phyloP scores from a whole-genome alignment of 2,113 vertebrate genomes.

The Megaleporinus macrocephalus region DNA sequence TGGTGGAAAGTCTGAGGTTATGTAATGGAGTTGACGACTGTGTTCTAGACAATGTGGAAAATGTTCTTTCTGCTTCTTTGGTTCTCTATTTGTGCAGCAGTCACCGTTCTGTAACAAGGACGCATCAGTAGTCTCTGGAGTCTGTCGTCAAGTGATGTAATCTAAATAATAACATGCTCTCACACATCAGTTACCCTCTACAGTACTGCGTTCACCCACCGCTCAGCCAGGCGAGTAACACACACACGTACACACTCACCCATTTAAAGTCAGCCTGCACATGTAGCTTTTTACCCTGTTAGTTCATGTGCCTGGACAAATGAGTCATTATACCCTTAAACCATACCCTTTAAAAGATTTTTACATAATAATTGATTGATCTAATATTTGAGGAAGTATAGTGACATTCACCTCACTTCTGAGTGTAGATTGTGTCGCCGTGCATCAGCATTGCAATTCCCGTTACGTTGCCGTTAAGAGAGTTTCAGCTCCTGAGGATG shows the following conservation, averaged over 20 bases:
- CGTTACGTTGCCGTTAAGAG: no score
- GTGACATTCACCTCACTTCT: no score
- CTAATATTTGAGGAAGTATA: no score
- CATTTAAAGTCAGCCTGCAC: not conserved
- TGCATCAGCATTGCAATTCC: no score
- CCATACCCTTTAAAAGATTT: no score
- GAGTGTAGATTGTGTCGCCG: no score
- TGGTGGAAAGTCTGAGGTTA: not conserved
- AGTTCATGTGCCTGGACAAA: no score
- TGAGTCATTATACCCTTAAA: no score
- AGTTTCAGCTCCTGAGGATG: no score
- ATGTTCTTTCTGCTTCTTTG: slow-evolving; percentile 7
- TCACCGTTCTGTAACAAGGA: not conserved
- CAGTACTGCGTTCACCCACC: not conserved
- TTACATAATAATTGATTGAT: no score
- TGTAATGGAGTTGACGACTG: not conserved
- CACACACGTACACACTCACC: not conserved
- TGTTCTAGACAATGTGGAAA: not conserved
- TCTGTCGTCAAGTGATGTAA: not conserved
- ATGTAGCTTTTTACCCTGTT: no score
- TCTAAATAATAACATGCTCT: not conserved
- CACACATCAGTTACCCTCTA: not conserved
- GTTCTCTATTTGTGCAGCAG: not conserved
- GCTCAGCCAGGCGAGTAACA: not conserved
- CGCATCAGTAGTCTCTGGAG: not conserved